Evolutionary conservation across 1,140 invertebrate species (phyloP).

Genomic region (Caligus rogercresseyi): DNA sequence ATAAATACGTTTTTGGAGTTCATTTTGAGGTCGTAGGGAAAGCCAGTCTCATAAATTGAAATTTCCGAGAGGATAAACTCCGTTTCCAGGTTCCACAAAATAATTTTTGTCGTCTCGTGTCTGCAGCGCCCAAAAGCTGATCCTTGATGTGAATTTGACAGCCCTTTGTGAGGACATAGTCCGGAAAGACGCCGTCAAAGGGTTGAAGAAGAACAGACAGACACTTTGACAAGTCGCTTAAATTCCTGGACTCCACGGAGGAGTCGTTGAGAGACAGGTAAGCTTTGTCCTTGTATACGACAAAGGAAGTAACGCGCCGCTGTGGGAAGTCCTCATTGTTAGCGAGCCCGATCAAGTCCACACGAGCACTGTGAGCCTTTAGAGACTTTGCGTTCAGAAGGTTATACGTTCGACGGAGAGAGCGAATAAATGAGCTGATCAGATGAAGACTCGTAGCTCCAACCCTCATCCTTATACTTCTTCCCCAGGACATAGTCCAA

Average conservation of each 20-base stretch:
- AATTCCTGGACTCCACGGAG: background rate
- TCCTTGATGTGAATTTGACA: background rate
- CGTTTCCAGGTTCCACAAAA: constrained; percentile 1
- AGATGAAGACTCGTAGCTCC: background rate
- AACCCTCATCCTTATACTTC: background rate
- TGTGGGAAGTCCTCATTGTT: background rate
- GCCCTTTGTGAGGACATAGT: background rate
- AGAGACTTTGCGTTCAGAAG: background rate
- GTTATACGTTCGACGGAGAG: background rate
- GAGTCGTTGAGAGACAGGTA: background rate
- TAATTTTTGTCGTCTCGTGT: background rate
- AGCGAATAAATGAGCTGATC: background rate
- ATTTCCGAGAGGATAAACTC: background rate
- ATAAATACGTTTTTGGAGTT: constrained; percentile 3
- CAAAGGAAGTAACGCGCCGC: background rate
- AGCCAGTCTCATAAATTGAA: background rate
- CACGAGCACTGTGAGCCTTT: background rate
- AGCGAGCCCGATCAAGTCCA: background rate
- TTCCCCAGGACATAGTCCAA: background rate
- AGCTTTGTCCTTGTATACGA: background rate
- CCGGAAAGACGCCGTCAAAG: background rate
- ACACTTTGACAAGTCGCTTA: background rate
- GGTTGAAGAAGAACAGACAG: background rate
- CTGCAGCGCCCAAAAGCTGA: background rate
- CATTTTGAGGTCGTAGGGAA: constrained; percentile 5